Evolutionary conservation across 2,888 invertebrate genomes (phyloP), one percentile per base, ranked within the genome.

Genomic region (Allolobophora icterica): DNA sequence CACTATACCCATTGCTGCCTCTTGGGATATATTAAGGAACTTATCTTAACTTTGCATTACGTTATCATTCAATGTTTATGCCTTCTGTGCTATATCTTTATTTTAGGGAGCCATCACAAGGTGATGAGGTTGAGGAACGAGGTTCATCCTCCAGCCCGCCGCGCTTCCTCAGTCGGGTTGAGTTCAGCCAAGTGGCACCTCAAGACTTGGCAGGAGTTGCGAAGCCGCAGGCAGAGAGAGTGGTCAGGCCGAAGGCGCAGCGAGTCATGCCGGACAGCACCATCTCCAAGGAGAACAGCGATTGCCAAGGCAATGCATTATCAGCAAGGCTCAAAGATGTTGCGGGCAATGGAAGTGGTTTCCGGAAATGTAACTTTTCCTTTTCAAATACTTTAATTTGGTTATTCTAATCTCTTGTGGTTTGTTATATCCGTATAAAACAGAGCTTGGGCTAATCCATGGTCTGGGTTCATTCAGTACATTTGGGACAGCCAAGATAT

Each of bases 341-440:
- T 5, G 24, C 38, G 6, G 87, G 87, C 87, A 87, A 38, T 38
- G 87, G 87, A 35, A 38, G 87, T 8, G 11, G 38, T 34, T 87
- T 87, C 87, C 87, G 87, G 87, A 87, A 87, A 87, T 87, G 87
- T 87, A 87, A 71, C 71, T 71, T 4, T n/a, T 71, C 71, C 71
- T 71, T 30, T n/a, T 71, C 30, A 71, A 71, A n/a, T n/a, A n/a
- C 30, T 71, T 71, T 4, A 2, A n/a, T n/a, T n/a, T 71, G 71
- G n/a, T 71, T 71, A 5, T 52, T 71, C 8, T 71, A 52, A 52
- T 52, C 52, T 52, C 52, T 52, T 52, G 52, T 24, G 24, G 52
- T 52, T 52, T 52, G 52, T 24, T 6, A 52, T 45, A 45, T 1
- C 13, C 1, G 1, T 17, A 45, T 45, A 45, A 45, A 4, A 45